Conservation (phyloP, 2,113 vertebrate genomes). For the Sphaerodactylus townsendi region DNA sequence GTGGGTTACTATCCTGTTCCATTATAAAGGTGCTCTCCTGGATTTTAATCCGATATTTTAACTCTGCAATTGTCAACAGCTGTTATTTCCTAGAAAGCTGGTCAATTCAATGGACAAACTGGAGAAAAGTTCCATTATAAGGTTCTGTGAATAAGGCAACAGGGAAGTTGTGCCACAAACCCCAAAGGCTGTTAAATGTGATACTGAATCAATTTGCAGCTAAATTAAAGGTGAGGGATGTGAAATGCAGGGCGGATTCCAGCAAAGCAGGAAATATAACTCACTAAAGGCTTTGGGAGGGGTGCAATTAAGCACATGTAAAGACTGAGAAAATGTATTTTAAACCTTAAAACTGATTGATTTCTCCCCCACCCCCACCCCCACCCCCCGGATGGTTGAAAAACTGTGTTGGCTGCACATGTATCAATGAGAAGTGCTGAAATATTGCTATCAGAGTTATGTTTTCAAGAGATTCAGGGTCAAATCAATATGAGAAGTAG, state of each 20-base stretch:
- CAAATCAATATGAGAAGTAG: constrained; percentile 49
- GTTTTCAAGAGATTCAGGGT: constrained; percentile 53
- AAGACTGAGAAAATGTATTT: constrained; percentile 30
- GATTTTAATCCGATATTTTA: constrained; percentile 73
- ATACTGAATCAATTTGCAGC: constrained; percentile 55
- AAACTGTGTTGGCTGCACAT: constrained; percentile 38
- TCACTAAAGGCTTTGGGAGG: background rate
- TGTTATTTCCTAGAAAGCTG: constrained; percentile 60
- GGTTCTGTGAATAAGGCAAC: constrained; percentile 56
- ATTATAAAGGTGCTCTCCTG: constrained; percentile 8
- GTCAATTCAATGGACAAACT: constrained; percentile 65
- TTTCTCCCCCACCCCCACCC: constrained; percentile 32
- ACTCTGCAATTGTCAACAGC: constrained; percentile 66
- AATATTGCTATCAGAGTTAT: constrained; percentile 46
- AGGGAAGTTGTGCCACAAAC: constrained; percentile 51
- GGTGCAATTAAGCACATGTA: constrained; percentile 41
- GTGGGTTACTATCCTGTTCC: no score
- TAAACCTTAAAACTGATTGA: constrained; percentile 21
- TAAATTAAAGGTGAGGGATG: constrained; percentile 48
- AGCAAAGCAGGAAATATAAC: constrained; percentile 56
- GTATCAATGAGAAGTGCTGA: constrained; percentile 42
- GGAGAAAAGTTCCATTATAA: constrained; percentile 57
- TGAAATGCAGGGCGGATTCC: constrained; percentile 41
- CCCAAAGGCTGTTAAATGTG: constrained; percentile 59
- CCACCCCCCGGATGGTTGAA: constrained; percentile 36